These are phyloP conservation scores for Aptenodytes forsteri DNA, from an alignment of 2,113 vertebrate genomes.

Conservation along the genomic window DNA sequence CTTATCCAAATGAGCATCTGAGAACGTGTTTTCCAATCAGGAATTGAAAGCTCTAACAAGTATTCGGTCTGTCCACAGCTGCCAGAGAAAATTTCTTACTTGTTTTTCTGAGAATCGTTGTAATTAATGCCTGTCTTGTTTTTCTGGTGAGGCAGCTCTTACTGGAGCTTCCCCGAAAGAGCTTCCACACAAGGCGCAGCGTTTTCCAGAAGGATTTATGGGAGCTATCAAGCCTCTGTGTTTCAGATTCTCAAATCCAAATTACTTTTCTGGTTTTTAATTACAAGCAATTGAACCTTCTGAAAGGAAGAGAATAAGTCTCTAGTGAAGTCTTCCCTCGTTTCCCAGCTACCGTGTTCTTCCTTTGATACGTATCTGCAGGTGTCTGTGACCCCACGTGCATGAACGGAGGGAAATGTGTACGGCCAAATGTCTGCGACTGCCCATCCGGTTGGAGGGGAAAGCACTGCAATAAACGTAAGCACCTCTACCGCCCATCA, in stretches of 20 bases:
- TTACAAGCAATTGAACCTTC: background rate
- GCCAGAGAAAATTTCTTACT: background rate
- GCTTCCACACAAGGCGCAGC: background rate
- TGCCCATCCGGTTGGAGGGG: slow-evolving; percentile 78
- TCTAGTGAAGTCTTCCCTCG: background rate
- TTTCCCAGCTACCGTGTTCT: background rate
- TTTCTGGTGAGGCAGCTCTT: background rate
- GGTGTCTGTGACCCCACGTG: slow-evolving; percentile 83
- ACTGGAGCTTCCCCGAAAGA: background rate
- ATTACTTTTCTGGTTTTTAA: background rate
- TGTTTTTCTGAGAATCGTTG: slow-evolving; percentile 1
- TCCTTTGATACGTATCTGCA: background rate
- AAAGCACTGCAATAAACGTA: slow-evolving; percentile 74
- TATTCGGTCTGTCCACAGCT: background rate
- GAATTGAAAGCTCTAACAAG: background rate
- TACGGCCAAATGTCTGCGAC: slow-evolving; percentile 77
- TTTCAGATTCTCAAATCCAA: background rate
- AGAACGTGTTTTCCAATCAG: background rate
- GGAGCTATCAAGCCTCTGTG: background rate
- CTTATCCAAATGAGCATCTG: background rate
- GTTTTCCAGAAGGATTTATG: slow-evolving; percentile 34
- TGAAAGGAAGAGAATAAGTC: background rate
- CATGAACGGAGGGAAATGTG: slow-evolving; percentile 79
- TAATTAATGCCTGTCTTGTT: background rate
- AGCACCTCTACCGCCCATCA: slow-evolving; percentile 18